Evolutionary conservation across 2,113 vertebrate genomes (phyloP).

Genomic region (Nesogale talazaci): DNA sequence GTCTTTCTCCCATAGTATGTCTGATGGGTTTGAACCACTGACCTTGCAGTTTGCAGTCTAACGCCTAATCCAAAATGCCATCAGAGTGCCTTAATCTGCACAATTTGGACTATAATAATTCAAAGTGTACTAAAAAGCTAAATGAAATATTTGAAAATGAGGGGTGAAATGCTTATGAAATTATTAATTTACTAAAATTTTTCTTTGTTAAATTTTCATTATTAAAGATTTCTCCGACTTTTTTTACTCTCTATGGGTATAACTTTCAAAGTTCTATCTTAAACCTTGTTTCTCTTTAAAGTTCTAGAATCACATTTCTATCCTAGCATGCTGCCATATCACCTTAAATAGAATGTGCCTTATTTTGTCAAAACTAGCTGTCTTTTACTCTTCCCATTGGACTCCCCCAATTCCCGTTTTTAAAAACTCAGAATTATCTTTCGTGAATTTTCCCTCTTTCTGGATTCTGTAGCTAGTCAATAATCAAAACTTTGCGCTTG

Average conservation of each 20-base stretch:
- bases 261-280: conserved; percentile 24
- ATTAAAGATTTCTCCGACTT: background rate
- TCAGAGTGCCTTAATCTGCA: too few species aligned
- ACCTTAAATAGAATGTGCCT: background rate
- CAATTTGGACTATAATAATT: background rate
- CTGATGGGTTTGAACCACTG: too few species aligned
- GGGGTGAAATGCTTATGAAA: background rate
- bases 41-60: too few species aligned
- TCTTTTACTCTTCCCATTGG: background rate
- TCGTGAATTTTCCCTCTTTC: background rate
- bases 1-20: too few species aligned
- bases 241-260: background rate
- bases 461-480: background rate
- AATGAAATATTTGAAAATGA: background rate
- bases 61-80: too few species aligned
- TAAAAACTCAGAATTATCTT: conserved; percentile 34
- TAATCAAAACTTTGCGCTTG: conserved; percentile 30
- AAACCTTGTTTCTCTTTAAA: conserved; percentile 38
- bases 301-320: conserved; percentile 8
- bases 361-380: conserved; percentile 38
- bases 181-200: background rate
- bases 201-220: conserved; percentile 40
- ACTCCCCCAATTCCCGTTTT: conserved; percentile 9
- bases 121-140: conserved; percentile 6
- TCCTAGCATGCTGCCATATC: background rate